Evolutionary conservation across 2,888 invertebrate genomes (phyloP), one percentile per base, ranked within the genome.

Genomic region (Ligdia adustata): DNA sequence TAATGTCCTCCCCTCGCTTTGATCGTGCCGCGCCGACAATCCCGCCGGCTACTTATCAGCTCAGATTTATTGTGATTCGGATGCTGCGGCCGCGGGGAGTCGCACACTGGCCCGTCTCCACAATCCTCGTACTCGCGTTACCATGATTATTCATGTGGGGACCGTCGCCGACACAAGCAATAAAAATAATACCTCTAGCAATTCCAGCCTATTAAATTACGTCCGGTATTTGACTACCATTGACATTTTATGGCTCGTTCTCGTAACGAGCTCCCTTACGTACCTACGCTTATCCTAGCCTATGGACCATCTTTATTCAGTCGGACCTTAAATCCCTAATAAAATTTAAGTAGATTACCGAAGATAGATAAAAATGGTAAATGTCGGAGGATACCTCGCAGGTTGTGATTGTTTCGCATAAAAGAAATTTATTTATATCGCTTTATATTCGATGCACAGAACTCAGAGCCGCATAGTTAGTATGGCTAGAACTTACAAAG

Each of bases 31-130:
- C 79, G 78, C 87, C 89, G 86, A 82, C 89, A 80, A 87, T 84
- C 87, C 82, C 79, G 75, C 75, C 78, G 82, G 79, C 88, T 88
- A 88, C 89, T 90, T 90, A 90, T 90, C 89, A 88, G 82, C 75
- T 84, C 86, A 83, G 89, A 90, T 90, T 90, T 90, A 90, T 89
- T 87, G 88, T 89, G 87, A 85, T 85, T 86, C 74, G 81, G 84
- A 83, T 79, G 79, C 83, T 81, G 79, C 68, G 78, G 72, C 66
- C 66, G 70, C 74, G 74, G 79, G 79, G 80, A 79, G 77, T 76
- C 76, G 75, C 74, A 62, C 59, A 54, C 53, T n/a, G 66, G 64
- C 66, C 49, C 59, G 43, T 44, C 69, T 63, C 64, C 75, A 69
- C 64, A 61, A 24, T 12, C 27, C 16, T 73, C 70, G 71, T 72